phyloP scores from a whole-genome alignment of 1,140 invertebrate species.

The Eumaeus atala region DNA sequence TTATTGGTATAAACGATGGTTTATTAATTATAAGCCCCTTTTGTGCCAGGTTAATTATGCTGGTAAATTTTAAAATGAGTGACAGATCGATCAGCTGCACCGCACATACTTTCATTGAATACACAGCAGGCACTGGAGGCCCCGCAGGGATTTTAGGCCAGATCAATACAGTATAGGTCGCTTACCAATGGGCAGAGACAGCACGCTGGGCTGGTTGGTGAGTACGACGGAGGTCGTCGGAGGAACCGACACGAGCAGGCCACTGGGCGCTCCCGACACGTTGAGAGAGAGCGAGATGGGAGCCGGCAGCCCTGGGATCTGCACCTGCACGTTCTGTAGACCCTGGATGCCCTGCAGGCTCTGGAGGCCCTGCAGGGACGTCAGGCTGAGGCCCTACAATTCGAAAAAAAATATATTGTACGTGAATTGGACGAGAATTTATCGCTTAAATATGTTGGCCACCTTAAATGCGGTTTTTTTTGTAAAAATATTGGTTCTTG shows the following conservation, averaged over 20 bases:
- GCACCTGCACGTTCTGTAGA: constrained; percentile 86
- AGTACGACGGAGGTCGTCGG: constrained; percentile 77
- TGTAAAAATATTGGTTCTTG: too few species aligned
- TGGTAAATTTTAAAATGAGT: too few species aligned
- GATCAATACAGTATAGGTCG: constrained; percentile 28
- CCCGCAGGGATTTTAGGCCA: neutral
- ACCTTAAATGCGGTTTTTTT: too few species aligned
- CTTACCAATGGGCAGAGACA: constrained; percentile 78
- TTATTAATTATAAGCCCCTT: too few species aligned
- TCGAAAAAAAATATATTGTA: neutral
- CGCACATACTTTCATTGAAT: too few species aligned
- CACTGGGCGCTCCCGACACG: constrained; percentile 74
- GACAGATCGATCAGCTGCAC: too few species aligned
- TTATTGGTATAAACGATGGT: too few species aligned
- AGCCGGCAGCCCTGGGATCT: constrained; percentile 84
- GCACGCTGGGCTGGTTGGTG: constrained; percentile 68
- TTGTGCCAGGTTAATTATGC: too few species aligned
- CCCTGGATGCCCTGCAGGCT: constrained; percentile 81
- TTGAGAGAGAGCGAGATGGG: constrained; percentile 86
- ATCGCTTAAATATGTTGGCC: too few species aligned
- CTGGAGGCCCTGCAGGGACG: constrained; percentile 81
- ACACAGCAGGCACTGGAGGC: too few species aligned
- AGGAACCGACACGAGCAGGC: constrained; percentile 67
- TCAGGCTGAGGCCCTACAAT: constrained; percentile 84
- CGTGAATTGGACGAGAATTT: neutral